Base-by-base conservation (phyloP, 2,113 vertebrate genomes). In the Cyanoramphus novaezelandiae region DNA sequence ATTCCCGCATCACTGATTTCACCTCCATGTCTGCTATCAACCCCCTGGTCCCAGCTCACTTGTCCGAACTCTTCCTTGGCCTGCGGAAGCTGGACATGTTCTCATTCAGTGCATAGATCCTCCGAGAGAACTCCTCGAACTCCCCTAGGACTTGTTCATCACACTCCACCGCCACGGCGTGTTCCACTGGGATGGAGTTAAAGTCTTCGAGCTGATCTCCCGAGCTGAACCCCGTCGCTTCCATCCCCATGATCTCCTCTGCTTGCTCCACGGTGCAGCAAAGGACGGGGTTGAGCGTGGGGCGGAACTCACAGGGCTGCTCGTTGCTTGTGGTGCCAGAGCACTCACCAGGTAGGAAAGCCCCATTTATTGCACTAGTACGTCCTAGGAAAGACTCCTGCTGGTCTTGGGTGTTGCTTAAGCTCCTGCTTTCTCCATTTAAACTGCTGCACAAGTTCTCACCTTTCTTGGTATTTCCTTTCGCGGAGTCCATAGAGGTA, bases 81-180 rank as follows among this genome's bases (percentile, higher is more conserved):
- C 99, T 96, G 55, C 99, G 99, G 97, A 99, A 99, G 96, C 99
- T 99, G 94, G 99, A 99, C 95, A 99, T 97, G 65, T 99, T 99
- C 93, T 99, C 99, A 1, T 98, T 99, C 86, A 99, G 98, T 93
- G 99, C 99, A 71, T 98, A 99, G 98, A 99, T 99, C 97, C 99
- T 99, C 35, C 99, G 98, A 29, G 99, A 99, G 98, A 99, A 99
- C 97, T 99, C 99, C 94, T 99, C 99, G 10, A 99, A 99, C 92
- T 99, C 99, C 3, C 99, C 99, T 63, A 99, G 98, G 44, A 99
- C 99, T 96, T 99, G 99, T 25, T 99, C 99, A 1, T 99, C 99
- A 10, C 99, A 99, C 92, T 99, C 99, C 86, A 99, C 99, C 0
- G 99, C 99, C 31, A 99, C 99, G 0, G 99, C 99, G 1, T 98